These are phyloP conservation scores for Centropyge bicolor DNA, from an alignment of 2,797 vertebrate species.

Conservation along the genomic window DNA sequence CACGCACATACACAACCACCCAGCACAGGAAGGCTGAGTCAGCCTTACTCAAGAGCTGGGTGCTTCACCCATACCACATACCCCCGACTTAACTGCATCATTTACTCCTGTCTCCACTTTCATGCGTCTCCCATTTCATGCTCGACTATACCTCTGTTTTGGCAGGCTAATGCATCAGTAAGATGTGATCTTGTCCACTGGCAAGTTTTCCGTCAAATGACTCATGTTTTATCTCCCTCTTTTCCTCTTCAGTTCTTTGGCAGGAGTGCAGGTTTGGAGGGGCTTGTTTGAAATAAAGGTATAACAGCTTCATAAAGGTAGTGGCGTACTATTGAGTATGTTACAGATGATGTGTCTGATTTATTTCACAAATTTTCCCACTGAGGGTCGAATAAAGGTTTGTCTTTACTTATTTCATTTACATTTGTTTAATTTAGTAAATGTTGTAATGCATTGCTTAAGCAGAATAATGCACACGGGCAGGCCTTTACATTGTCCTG, in stretches of 20 bases:
- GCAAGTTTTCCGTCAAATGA: slow-evolving; percentile 35
- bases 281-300: not conserved
- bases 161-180: slow-evolving; percentile 11
- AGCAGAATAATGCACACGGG: not conserved
- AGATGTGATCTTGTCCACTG: slow-evolving; percentile 14
- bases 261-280: not conserved
- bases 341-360: not conserved
- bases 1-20: slow-evolving; percentile 42
- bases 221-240: slow-evolving; percentile 14
- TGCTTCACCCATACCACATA: slow-evolving; percentile 38
- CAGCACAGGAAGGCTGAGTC: slow-evolving; percentile 69
- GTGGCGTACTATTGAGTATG: not conserved
- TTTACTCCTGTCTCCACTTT: slow-evolving; percentile 43
- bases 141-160: slow-evolving; percentile 7
- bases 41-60: slow-evolving; percentile 63
- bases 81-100: slow-evolving; percentile 34
- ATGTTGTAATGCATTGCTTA: not conserved
- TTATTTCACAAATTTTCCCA: too few relatives aligned
- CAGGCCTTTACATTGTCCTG: too few relatives aligned
- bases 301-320: not conserved
- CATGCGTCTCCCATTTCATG: slow-evolving; percentile 37
- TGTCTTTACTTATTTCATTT: too few relatives aligned
- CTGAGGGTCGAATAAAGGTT: too few relatives aligned
- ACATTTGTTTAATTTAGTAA: not conserved
- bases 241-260: not conserved